Conservation (phyloP, 2,113 vertebrate genomes). For the Hydropotes inermis region DNA sequence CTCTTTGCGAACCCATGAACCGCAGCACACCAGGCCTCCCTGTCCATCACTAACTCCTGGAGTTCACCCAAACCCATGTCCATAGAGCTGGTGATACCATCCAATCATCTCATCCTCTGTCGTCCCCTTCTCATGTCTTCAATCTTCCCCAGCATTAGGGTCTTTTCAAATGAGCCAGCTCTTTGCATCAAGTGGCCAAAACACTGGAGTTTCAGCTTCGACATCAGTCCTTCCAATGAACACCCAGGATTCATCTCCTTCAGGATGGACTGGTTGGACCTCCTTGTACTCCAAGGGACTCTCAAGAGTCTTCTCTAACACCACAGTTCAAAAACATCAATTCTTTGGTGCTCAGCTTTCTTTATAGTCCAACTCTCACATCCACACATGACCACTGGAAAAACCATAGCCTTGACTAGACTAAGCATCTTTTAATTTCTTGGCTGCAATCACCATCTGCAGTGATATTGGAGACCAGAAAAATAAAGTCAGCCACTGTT, state of each 20-base stretch:
- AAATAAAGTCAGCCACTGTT: neutral
- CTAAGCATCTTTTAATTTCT: neutral
- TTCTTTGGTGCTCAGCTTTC: neutral
- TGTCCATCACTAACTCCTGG: accelerated
- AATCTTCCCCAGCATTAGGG: neutral
- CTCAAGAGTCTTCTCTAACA: neutral
- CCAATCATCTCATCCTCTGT: neutral
- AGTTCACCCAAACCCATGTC: neutral
- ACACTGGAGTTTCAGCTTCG: neutral
- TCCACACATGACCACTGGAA: neutral
- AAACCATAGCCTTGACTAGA: neutral
- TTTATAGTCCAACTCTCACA: neutral
- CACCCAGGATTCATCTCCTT: neutral
- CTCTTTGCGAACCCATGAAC: neutral
- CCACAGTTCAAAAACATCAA: neutral
- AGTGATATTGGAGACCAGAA: neutral
- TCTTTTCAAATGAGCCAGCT: neutral
- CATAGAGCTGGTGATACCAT: neutral
- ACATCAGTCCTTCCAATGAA: neutral
- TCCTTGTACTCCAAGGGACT: neutral
- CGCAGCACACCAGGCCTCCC: neutral
- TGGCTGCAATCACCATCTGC: neutral
- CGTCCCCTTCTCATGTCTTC: neutral
- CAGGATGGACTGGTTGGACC: neutral
- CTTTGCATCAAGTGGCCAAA: neutral